Conservation (phyloP, 1,140 invertebrate genomes). For the Cecropterus lyciades region DNA sequence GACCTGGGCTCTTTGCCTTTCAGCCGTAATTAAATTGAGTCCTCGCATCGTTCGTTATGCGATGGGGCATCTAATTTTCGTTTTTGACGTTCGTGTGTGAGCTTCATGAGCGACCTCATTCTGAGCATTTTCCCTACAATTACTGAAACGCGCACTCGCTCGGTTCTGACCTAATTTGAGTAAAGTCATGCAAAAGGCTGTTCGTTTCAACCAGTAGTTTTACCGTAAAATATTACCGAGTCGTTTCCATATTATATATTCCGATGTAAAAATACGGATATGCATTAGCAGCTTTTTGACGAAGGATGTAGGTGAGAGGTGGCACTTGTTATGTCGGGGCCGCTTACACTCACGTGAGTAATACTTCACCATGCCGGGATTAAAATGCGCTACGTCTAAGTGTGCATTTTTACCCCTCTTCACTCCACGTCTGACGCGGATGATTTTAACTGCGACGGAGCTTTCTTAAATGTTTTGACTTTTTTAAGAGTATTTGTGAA, state of each 20-base stretch:
- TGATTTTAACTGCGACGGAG: not conserved
- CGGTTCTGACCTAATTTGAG: slow-evolving; percentile 53
- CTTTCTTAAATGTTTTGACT: not conserved
- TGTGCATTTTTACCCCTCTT: slow-evolving; percentile 5
- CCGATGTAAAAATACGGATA: slow-evolving; percentile 6
- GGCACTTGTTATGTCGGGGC: slow-evolving; percentile 11
- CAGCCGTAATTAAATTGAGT: slow-evolving; percentile 13
- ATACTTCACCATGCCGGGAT: slow-evolving; percentile 11
- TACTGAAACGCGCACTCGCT: slow-evolving; percentile 39
- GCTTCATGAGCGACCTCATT: slow-evolving; percentile 55
- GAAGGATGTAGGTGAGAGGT: slow-evolving; percentile 21
- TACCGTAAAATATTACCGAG: slow-evolving; percentile 4
- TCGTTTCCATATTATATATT: slow-evolving; percentile 14
- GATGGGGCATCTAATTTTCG: slow-evolving; percentile 40
- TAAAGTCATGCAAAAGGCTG: slow-evolving; percentile 39
- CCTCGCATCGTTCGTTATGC: slow-evolving; percentile 22
- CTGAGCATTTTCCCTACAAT: slow-evolving; percentile 45
- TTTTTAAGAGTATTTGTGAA: no score
- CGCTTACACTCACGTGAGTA: slow-evolving; percentile 3
- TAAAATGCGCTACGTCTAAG: slow-evolving; percentile 20
- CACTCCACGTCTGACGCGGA: slow-evolving; percentile 1
- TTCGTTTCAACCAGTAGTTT: slow-evolving; percentile 6
- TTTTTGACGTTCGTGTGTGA: slow-evolving; percentile 38
- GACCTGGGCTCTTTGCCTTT: slow-evolving; percentile 9
- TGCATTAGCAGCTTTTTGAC: slow-evolving; percentile 2